phyloP scores from a whole-genome alignment of 2,797 vertebrate genomes.

The Sebastes diaconus region DNA sequence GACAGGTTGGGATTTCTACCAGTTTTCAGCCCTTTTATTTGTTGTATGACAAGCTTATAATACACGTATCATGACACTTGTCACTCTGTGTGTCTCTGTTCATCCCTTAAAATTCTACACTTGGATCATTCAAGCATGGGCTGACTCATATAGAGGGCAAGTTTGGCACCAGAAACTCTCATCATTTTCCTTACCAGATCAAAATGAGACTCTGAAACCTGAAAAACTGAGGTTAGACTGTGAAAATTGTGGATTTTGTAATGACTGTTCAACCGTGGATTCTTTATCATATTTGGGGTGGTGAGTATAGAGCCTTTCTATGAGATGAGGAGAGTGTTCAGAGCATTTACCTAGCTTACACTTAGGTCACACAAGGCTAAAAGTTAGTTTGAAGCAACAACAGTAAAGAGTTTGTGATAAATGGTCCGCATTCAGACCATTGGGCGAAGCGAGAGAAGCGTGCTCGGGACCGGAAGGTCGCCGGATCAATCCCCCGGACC shows the following conservation, averaged over 20 bases:
- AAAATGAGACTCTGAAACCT: not conserved
- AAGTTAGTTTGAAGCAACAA: not conserved
- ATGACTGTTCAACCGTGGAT: no score
- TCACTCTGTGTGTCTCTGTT: not conserved
- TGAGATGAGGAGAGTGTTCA: no score
- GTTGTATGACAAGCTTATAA: not conserved
- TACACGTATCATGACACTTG: no score
- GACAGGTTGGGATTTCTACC: not conserved
- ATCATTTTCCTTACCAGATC: not conserved
- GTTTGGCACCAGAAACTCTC: not conserved
- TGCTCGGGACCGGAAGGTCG: no score
- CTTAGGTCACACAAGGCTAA: not conserved
- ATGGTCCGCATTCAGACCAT: no score
- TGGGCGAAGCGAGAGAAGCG: no score
- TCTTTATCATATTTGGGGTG: not conserved
- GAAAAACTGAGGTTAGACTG: not conserved
- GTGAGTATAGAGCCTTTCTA: not conserved
- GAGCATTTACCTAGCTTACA: not conserved
- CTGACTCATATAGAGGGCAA: not conserved
- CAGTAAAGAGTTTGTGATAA: not conserved
- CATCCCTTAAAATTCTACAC: not conserved
- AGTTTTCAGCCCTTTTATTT: no score
- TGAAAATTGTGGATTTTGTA: not conserved
- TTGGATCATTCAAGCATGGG: not conserved
- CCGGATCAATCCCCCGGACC: no score